Evolutionary conservation across 2,113 vertebrate species (phyloP), one percentile per base, ranked within the genome.

Genomic region (Datnioides undecimradiatus): DNA sequence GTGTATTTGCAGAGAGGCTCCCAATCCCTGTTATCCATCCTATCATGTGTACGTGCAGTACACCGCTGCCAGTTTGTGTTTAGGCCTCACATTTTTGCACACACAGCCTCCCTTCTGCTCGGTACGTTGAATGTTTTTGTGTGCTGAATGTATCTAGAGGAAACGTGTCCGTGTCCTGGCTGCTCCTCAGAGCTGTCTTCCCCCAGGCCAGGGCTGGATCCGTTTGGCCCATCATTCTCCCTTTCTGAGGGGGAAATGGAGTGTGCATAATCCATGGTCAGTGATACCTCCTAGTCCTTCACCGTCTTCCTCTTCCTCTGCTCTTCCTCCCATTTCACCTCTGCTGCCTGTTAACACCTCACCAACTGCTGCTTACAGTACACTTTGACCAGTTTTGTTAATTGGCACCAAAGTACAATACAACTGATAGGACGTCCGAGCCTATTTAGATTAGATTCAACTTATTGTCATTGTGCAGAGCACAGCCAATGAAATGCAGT

Each of bases 231-330:
- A 64, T 86, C 21, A 68, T 27, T 64, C 84, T 90, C 67, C 73
- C 73, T 91, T 94, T 95, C 90, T 94, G 80, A 86, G 1, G 0
- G 60, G 87, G 88, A 95, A 94, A 94, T 93, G 89, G 87, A 85
- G 86, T 93, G 92, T 81, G 77, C 76, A 60, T 91, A 90, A 94
- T 91, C 81, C 38, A n/a, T n/a, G 65, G 84, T 90, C 86, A 62
- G 5, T 88, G 86, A 85, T 90, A 89, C 74, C 63, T 88, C 81
- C 80, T 66, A 67, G 84, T 73, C 45, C 83, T 54, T 52, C 63
- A 16, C 51, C 7, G 29, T 88, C 46, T 87, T 79, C 69, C 13
- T 63, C 33, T 33, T 54, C 72, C 46, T 49, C 38, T 55, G 21
- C 36, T 41, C 31, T 23, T 67, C 46, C 51, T 76, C 64, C 0